Conservation (phyloP, 2,888 invertebrate genomes). For the Torymus tubicola region DNA sequence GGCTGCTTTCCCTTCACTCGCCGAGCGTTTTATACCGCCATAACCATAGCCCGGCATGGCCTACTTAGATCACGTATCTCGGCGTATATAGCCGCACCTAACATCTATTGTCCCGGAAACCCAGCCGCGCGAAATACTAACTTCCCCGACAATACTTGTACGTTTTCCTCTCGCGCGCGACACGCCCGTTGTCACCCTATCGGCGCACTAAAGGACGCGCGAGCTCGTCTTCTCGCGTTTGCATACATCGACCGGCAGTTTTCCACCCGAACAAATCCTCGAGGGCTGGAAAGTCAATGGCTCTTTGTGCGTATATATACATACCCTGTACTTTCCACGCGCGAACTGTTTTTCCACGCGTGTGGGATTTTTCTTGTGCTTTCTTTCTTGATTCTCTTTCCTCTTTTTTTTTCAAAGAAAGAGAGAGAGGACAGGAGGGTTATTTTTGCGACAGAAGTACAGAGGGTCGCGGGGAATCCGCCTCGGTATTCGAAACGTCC, state of each 20-base stretch:
- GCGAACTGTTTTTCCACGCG: background rate
- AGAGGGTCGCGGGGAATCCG: conserved; percentile 17
- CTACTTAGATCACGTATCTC: conserved; percentile 76
- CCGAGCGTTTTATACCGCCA: conserved; percentile 75
- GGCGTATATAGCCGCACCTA: conserved; percentile 45
- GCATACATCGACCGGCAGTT: conserved; percentile 75
- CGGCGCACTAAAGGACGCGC: conserved; percentile 69
- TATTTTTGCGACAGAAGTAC: too few species aligned
- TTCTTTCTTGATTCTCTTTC: background rate
- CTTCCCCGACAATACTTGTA: conserved; percentile 63
- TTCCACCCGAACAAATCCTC: conserved; percentile 74
- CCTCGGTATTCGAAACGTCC: conserved; percentile 45
- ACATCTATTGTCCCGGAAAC: conserved; percentile 72
- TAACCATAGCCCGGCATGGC: conserved; percentile 76
- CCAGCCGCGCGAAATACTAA: conserved; percentile 30
- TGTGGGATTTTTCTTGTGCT: conserved; percentile 25
- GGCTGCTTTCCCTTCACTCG: conserved; percentile 45
- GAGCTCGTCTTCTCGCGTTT: conserved; percentile 69
- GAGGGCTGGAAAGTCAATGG: conserved; percentile 54
- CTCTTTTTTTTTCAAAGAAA: background rate
- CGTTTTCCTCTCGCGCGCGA: conserved; percentile 57
- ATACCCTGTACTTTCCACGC: background rate
- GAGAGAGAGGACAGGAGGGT: too few species aligned
- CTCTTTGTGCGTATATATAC: background rate
- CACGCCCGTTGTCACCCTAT: conserved; percentile 75